Conservation (phyloP, 2,888 invertebrate genomes). For the Dendrolimus houi region DNA sequence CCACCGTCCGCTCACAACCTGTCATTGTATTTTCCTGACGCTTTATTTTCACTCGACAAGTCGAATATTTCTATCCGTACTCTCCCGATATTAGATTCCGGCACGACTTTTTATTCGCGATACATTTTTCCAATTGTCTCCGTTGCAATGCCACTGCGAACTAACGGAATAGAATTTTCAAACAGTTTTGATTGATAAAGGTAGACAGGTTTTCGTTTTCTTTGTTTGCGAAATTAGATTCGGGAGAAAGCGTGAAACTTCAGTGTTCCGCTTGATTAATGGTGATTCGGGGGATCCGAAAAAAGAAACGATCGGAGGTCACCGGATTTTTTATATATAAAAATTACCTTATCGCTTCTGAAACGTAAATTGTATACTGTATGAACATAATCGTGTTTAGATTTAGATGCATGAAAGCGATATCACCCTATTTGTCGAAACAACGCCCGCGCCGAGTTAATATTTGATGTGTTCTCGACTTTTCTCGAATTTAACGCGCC, state of each 20-base stretch:
- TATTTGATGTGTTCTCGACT: slow-evolving; percentile 74
- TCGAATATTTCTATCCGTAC: slow-evolving; percentile 56
- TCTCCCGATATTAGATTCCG: slow-evolving; percentile 71
- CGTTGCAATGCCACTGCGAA: slow-evolving; percentile 56
- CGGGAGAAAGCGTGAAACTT: slow-evolving; percentile 63
- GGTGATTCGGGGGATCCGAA: slow-evolving; percentile 50
- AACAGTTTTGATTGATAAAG: slow-evolving; percentile 75
- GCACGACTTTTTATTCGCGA: slow-evolving; percentile 73
- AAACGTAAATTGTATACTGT: slow-evolving; percentile 26
- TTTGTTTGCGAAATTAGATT: slow-evolving; percentile 74
- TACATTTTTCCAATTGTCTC: slow-evolving; percentile 73
- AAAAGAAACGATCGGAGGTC: slow-evolving; percentile 53
- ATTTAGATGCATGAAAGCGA: slow-evolving; percentile 60
- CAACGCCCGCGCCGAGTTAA: slow-evolving; percentile 61
- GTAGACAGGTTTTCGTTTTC: slow-evolving; percentile 73
- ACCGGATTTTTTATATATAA: slow-evolving; percentile 40
- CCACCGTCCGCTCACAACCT: slow-evolving; percentile 69
- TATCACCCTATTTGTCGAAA: slow-evolving; percentile 69
- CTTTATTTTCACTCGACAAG: slow-evolving; percentile 74
- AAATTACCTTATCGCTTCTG: slow-evolving; percentile 36
- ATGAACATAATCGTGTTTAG: slow-evolving; percentile 43
- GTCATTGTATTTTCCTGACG: slow-evolving; percentile 69
- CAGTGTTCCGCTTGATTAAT: slow-evolving; percentile 70
- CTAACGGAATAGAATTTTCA: slow-evolving; percentile 72
- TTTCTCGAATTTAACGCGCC: slow-evolving; percentile 72